A percentile compares a stretch with the other conserved stretches of the same genome.
phyloP scores from a whole-genome alignment of 1,140 invertebrate species.

The Drosophila ercepeae region DNA sequence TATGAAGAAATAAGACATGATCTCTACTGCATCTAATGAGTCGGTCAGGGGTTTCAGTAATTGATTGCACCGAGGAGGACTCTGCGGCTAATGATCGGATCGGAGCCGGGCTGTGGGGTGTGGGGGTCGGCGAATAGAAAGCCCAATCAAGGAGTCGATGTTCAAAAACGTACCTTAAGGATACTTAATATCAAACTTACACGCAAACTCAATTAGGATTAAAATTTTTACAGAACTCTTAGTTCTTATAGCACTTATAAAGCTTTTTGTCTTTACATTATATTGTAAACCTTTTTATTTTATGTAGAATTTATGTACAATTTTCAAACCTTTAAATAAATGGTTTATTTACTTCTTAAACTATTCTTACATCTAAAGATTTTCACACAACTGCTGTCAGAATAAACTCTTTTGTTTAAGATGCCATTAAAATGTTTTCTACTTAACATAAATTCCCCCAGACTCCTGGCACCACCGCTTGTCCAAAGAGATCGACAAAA shows the following conservation, averaged over 20 bases:
- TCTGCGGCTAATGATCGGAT: constrained; percentile 22
- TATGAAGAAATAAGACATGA: constrained; percentile 53
- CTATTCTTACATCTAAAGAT: no score
- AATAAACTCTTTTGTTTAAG: not conserved
- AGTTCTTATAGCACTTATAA: no score
- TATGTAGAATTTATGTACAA: no score
- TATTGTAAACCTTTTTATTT: no score
- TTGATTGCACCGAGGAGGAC: constrained; percentile 44
- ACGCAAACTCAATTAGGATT: constrained; percentile 4
- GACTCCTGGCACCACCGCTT: not conserved
- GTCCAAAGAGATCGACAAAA: constrained; percentile 25
- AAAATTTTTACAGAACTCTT: not conserved
- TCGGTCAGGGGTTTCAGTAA: constrained; percentile 28
- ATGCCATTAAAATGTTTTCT: constrained; percentile 5
- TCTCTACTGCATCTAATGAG: constrained; percentile 47
- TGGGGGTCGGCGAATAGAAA: constrained; percentile 9
- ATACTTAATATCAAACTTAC: not conserved
- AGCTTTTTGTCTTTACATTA: no score
- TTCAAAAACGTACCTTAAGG: not conserved
- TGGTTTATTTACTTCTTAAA: not conserved
- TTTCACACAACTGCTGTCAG: not conserved
- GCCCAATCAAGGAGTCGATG: not conserved
- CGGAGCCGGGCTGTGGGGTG: constrained; percentile 9
- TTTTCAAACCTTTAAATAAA: no score
- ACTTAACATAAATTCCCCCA: constrained; percentile 28